A percentile compares a stretch with the other conserved stretches of the same genome.
Evolutionary conservation across 2,113 vertebrate genomes (phyloP).

Genomic region (Pachypanchax playfairii): DNA sequence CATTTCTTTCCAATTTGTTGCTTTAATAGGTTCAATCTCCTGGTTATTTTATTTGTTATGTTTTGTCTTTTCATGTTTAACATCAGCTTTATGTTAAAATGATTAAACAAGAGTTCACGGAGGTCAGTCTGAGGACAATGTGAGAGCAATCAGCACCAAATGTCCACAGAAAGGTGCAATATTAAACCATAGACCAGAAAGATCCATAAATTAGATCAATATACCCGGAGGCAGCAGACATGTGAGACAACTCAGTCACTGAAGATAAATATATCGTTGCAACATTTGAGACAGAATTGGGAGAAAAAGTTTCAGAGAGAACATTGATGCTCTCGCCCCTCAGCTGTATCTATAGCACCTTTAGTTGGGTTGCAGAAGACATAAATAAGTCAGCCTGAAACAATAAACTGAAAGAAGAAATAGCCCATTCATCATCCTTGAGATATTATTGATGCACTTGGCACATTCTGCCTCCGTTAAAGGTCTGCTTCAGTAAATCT

Average conservation of each 20-base stretch:
- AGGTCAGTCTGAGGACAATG: constrained; percentile 9
- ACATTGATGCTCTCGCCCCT: constrained; percentile 11
- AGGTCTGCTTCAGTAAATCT: constrained; percentile 6
- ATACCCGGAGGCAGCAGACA: constrained; percentile 24
- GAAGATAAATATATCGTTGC: constrained; percentile 45
- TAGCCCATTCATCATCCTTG: constrained; percentile 43
- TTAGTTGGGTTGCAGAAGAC: constrained; percentile 30
- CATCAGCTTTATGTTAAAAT: background rate
- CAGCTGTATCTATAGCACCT: constrained; percentile 23
- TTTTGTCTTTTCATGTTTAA: background rate
- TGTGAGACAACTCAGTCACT: constrained; percentile 42
- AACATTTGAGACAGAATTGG: constrained; percentile 15
- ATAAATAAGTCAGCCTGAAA: constrained; percentile 60
- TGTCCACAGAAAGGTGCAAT: constrained; percentile 20
- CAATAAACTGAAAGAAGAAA: constrained; percentile 48
- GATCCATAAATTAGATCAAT: constrained; percentile 55
- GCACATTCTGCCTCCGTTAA: background rate
- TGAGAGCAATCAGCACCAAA: background rate
- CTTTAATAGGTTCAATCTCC: too few relatives aligned
- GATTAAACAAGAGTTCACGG: background rate
- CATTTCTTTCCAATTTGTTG: too few relatives aligned
- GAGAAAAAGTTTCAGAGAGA: constrained; percentile 18
- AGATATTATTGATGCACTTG: constrained; percentile 33
- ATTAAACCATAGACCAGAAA: constrained; percentile 18
- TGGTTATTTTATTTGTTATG: background rate